These are phyloP conservation scores for Branchellion lobata DNA, from an alignment of 2,888 invertebrate genomes.

Conservation along the genomic window DNA sequence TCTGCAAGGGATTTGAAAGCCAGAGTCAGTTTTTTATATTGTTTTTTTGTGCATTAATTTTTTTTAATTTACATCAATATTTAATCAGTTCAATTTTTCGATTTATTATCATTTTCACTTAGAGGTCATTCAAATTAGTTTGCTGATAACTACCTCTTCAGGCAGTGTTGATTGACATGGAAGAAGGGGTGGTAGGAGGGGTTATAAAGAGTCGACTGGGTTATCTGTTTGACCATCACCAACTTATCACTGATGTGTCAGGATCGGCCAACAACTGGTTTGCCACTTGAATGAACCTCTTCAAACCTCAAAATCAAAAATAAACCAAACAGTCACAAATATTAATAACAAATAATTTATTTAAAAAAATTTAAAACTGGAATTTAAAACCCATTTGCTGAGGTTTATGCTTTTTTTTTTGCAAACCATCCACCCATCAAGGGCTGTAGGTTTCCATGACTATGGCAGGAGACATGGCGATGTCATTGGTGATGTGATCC, in stretches of 20 bases:
- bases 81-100: too few species aligned
- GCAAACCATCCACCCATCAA: constrained; percentile 46
- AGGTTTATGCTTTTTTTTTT: not conserved
- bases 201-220: constrained; percentile 61
- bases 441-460: constrained; percentile 63
- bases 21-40: not conserved
- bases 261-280: constrained; percentile 65
- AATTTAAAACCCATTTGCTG: constrained; percentile 17
- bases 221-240: constrained; percentile 62
- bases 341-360: not conserved
- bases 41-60: too few species aligned
- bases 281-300: constrained; percentile 21
- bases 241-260: constrained; percentile 63
- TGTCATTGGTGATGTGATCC: constrained; percentile 59
- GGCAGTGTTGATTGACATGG: constrained; percentile 64
- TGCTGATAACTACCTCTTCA: too few species aligned
- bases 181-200: constrained; percentile 64
- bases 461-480: constrained; percentile 62
- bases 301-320: not conserved
- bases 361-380: not conserved
- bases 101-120: too few species aligned
- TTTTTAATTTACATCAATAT: too few species aligned
- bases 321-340: not conserved
- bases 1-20: constrained; percentile 8
- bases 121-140: too few species aligned